These are phyloP conservation scores for Podabrus alpinus DNA, from an alignment of 2,888 invertebrate genomes.

Conservation along the genomic window DNA sequence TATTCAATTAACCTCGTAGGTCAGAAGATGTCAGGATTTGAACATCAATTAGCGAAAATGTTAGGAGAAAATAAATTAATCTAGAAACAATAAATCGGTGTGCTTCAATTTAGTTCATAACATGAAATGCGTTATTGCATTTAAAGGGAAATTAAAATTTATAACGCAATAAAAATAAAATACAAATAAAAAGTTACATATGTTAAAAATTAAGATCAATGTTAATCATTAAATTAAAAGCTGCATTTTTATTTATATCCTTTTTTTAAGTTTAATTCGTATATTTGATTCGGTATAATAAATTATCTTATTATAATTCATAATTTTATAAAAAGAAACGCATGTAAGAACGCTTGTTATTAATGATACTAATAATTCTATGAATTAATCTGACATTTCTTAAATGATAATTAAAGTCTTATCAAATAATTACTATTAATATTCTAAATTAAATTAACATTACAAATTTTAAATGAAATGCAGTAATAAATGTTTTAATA, in stretches of 20 bases:
- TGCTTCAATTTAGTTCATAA: background rate
- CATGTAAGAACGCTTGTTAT: background rate
- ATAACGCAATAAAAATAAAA: background rate
- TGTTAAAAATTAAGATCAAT: background rate
- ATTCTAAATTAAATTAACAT: background rate
- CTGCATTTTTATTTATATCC: background rate
- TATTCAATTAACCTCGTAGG: background rate
- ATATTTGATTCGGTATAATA: background rate
- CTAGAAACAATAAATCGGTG: background rate
- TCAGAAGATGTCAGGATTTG: background rate
- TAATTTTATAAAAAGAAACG: background rate
- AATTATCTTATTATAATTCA: background rate
- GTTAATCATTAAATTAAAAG: background rate
- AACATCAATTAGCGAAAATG: background rate
- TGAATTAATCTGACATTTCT: background rate
- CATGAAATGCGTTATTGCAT: background rate
- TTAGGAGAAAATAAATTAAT: background rate
- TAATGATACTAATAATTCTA: background rate
- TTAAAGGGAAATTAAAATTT: background rate
- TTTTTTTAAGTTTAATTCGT: background rate
- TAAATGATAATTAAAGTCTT: background rate
- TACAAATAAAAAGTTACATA: background rate
- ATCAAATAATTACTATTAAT: background rate
- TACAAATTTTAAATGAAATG: background rate
- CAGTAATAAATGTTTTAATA: background rate